These are phyloP conservation scores for Sicus ferrugineus DNA, from an alignment of 2,888 invertebrate genomes.

Conservation along the genomic window DNA sequence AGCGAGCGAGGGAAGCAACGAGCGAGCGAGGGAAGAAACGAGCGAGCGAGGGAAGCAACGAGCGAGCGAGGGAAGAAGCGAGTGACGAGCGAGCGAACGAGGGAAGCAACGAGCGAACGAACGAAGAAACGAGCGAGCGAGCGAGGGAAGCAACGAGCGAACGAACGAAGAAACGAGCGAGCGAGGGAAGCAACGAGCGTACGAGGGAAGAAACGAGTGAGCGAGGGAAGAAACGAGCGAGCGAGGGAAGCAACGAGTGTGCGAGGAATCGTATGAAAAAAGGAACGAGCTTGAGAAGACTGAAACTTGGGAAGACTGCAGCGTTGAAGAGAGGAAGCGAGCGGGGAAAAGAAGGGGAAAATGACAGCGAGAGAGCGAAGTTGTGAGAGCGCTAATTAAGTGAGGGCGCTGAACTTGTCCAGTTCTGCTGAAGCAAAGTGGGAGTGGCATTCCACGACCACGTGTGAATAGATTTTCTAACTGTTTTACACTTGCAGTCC, in stretches of 20 bases:
- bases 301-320: background rate
- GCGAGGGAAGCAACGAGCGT: too few species aligned
- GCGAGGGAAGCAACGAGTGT: background rate
- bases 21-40: background rate
- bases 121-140: background rate
- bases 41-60: background rate
- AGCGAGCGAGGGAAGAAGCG: background rate
- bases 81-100: background rate
- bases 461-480: too few species aligned
- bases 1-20: too few species aligned
- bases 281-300: background rate
- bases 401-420: constrained; percentile 1
- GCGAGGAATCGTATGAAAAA: background rate
- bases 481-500: too few species aligned
- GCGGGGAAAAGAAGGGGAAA: too few species aligned
- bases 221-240: background rate
- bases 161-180: background rate
- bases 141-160: background rate
- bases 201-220: background rate
- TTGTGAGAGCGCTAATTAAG: background rate
- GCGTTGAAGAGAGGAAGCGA: background rate
- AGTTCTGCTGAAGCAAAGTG: background rate
- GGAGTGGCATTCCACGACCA: too few species aligned
- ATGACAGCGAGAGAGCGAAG: background rate
- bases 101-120: constrained; percentile 6